A percentile compares a stretch with the other conserved stretches of the same genome.
These are phyloP conservation scores for Allophyes oxyacanthae DNA, from an alignment of 2,888 invertebrate genomes.

Conservation along the genomic window DNA sequence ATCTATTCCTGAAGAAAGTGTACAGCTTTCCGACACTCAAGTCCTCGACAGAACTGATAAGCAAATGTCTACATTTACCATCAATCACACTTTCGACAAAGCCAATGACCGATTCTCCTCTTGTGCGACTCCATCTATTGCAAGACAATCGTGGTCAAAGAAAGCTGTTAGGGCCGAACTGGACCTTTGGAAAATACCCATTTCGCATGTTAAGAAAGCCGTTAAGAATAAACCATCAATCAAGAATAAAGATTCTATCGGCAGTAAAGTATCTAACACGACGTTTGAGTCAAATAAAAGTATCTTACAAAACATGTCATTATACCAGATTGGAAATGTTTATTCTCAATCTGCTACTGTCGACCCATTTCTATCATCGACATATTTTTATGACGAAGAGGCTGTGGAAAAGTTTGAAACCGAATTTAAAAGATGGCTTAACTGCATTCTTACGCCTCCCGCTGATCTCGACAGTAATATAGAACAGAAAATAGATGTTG, in stretches of 20 bases:
- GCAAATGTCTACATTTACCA: conserved; percentile 78
- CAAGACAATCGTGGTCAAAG: conserved; percentile 79
- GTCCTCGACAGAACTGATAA: conserved; percentile 71
- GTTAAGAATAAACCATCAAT: conserved; percentile 65
- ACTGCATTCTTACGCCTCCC: conserved; percentile 93
- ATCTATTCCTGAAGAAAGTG: conserved; percentile 86
- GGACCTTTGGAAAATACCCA: conserved; percentile 80
- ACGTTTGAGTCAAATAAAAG: conserved; percentile 81
- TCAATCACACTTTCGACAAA: conserved; percentile 83
- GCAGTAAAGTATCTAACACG: conserved; percentile 62
- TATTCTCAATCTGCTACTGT: conserved; percentile 87
- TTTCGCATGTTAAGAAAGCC: conserved; percentile 66
- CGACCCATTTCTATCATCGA: conserved; percentile 91
- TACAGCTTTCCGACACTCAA: conserved; percentile 75
- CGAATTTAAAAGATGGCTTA: conserved; percentile 94
- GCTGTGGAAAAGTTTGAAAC: conserved; percentile 92
- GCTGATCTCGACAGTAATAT: conserved; percentile 91
- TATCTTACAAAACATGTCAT: conserved; percentile 76
- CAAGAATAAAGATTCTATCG: conserved; percentile 64
- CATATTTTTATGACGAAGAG: conserved; percentile 91
- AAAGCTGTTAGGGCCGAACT: conserved; percentile 76
- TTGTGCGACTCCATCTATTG: conserved; percentile 58
- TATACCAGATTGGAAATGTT: conserved; percentile 79
- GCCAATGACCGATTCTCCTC: conserved; percentile 54
- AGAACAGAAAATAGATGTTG: conserved; percentile 92